Evolutionary conservation across 2,888 invertebrate genomes (phyloP), one percentile per base, ranked within the genome.

Genomic region (Tinea trinotella): DNA sequence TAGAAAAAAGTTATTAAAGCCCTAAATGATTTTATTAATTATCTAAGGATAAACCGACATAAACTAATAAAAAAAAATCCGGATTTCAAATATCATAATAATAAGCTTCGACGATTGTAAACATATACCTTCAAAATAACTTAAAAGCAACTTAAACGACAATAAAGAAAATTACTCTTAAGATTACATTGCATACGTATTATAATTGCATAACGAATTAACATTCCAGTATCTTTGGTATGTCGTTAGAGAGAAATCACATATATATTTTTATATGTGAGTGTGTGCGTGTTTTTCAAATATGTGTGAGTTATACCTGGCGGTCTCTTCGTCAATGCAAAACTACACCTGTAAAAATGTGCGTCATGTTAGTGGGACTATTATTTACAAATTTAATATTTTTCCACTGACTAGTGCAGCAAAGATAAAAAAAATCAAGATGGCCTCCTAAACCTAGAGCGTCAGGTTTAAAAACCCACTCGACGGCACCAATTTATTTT

Each of bases 201-300:
- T 30, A 30, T 30, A 30, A 30, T 30, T 30, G 30, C 30, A 4
- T 30, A 30, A 30, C 30, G 30, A 30, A 30, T 30, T 30, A 30
- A 30, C 30, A 30, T 30, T 30, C 30, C 30, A 4, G 30, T 30
- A 40, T 40, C 13, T 35, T 35, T 40, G 40, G 40, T 40, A 40
- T 40, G 40, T 40, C 40, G 40, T 40, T 40, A 15, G 15, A 40
- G 40, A 40, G 40, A 40, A 40, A 40, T 15, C 40, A 40, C 40
- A 40, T 15, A 40, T 13, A 13, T 40, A 40, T 40, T n/a, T 13
- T 40, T 48, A 19, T 18, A 19, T 48, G 2, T 18, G 18, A 10
- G 10, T 48, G 48, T 48, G 17, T 48, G 48, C 7, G 48, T 48
- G 19, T 6, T 2, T 20, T 2, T 20, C n/a, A n/a, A n/a, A 19